Conservation (phyloP, 1,140 invertebrate genomes). For the Drosophila saltans region DNA sequence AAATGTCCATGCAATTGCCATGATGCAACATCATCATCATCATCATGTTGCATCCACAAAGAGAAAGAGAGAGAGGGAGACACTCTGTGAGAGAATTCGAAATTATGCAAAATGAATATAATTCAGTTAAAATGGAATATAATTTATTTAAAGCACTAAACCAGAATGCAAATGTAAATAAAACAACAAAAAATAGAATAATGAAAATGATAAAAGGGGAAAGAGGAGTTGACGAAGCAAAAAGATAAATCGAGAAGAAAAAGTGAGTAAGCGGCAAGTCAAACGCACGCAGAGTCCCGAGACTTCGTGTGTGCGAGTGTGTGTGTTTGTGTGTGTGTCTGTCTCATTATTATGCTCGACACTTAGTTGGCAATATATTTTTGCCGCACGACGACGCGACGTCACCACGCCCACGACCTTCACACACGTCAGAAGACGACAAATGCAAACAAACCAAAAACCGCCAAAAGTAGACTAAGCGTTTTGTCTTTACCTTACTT, state of each 20-base stretch:
- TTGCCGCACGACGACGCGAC: conserved; percentile 35
- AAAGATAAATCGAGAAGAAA: conserved; percentile 26
- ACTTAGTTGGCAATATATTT: conserved; percentile 70
- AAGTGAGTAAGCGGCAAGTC: conserved; percentile 10
- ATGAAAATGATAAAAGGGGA: not conserved
- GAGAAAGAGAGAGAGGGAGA: conserved; percentile 13
- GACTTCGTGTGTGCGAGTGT: conserved; percentile 18
- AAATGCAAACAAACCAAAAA: conserved; percentile 53
- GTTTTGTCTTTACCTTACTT: conserved; percentile 49
- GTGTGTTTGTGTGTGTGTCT: conserved; percentile 30
- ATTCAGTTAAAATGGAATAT: conserved; percentile 52
- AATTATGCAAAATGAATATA: conserved; percentile 31
- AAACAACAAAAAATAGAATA: conserved; percentile 27
- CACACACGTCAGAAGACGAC: conserved; percentile 35
- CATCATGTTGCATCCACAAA: conserved; percentile 47
- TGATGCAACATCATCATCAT: conserved; percentile 20
- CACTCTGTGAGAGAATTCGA: not conserved
- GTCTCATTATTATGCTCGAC: conserved; percentile 76
- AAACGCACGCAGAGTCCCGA: conserved; percentile 25
- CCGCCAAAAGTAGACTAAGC: conserved; percentile 62
- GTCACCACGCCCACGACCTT: conserved; percentile 63
- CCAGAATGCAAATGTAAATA: conserved; percentile 45
- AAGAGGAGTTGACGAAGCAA: too few relatives aligned
- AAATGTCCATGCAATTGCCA: conserved; percentile 28
- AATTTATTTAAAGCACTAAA: conserved; percentile 63